A percentile compares a stretch with the other conserved stretches of the same genome.
Conservation (phyloP, 2,797 vertebrate genomes). For the Delichon dasypus region DNA sequence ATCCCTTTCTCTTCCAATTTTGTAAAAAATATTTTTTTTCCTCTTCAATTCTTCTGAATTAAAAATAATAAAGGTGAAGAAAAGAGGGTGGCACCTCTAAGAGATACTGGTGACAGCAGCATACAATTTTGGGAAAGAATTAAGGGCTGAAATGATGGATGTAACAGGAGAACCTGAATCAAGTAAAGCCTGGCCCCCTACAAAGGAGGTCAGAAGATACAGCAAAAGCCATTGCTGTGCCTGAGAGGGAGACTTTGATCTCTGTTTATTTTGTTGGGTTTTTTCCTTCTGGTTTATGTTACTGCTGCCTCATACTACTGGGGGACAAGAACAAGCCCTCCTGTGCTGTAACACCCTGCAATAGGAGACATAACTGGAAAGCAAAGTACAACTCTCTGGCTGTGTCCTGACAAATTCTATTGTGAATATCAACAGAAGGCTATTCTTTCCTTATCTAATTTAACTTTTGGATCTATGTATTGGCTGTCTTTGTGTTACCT, state of each 20-base stretch:
- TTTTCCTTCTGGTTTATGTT: neutral
- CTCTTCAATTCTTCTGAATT: neutral
- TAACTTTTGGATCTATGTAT: neutral
- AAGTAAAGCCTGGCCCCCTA: neutral
- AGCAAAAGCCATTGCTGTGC: neutral
- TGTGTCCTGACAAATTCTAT: neutral
- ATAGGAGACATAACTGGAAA: neutral
- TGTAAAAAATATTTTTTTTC: neutral
- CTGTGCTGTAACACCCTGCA: neutral
- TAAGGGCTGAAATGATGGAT: neutral
- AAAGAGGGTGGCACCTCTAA: neutral
- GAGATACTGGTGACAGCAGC: neutral
- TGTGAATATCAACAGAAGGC: neutral
- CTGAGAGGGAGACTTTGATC: neutral
- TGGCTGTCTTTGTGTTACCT: neutral
- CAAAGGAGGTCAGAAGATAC: neutral
- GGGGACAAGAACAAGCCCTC: neutral
- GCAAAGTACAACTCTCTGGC: neutral
- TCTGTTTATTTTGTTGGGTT: neutral
- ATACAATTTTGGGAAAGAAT: neutral
- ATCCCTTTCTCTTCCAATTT: neutral
- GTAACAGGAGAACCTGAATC: neutral
- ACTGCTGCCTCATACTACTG: neutral
- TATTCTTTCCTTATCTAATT: neutral
- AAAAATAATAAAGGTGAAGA: neutral